Conservation (phyloP, 2,797 vertebrate genomes). For the Liasis olivaceus region DNA sequence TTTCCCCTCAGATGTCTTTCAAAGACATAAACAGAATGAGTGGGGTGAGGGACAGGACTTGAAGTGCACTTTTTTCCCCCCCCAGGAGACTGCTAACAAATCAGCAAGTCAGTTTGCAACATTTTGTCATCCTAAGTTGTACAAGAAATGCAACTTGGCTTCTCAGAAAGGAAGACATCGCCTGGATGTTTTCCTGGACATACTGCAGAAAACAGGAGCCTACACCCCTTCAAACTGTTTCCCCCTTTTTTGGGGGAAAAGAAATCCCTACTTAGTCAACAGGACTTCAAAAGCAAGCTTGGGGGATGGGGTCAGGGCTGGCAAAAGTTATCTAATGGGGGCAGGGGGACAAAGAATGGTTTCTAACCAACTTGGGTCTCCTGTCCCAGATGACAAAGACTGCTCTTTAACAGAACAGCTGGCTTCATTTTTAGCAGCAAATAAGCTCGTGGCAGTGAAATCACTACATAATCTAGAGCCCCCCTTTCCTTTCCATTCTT, state of each 20-base stretch:
- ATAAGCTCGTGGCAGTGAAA: background rate
- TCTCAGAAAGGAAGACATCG: background rate
- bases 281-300: background rate
- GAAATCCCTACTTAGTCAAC: background rate
- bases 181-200: background rate
- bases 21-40: background rate
- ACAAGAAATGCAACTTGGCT: background rate
- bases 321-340: background rate
- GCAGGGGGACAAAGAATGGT: background rate
- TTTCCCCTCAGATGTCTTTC: constrained; percentile 27
- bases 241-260: background rate
- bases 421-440: background rate
- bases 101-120: background rate
- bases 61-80: background rate
- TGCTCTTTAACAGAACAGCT: background rate
- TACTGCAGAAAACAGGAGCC: background rate
- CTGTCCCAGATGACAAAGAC: background rate
- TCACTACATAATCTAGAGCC: too few species aligned
- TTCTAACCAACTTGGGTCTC: background rate
- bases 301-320: background rate
- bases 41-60: background rate
- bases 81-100: background rate
- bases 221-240: background rate
- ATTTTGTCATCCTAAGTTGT: background rate
- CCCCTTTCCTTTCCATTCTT: background rate